phyloP scores from a whole-genome alignment of 1,140 invertebrate species.

The Drosophila ogumai region DNA sequence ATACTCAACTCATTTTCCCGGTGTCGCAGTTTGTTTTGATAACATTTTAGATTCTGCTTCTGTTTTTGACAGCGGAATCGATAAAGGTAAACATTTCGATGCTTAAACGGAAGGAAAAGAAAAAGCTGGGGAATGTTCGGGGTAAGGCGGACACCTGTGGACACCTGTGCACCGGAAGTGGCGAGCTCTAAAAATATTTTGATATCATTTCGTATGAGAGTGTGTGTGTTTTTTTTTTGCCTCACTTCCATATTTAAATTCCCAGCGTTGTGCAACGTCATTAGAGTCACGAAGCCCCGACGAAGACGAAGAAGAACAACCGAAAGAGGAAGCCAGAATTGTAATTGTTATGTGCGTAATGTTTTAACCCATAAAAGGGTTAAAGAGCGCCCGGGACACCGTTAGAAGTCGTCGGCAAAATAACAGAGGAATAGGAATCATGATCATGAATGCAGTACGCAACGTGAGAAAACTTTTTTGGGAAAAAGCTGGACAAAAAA shows the following conservation, averaged over 20 bases:
- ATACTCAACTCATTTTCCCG: neutral
- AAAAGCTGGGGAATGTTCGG: neutral
- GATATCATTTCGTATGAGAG: slow-evolving; percentile 25
- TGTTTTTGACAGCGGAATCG: slow-evolving; percentile 23
- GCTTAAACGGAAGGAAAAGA: slow-evolving; percentile 9
- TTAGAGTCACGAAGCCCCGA: slow-evolving; percentile 34
- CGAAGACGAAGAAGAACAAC: neutral
- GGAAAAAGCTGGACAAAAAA: slow-evolving; percentile 7
- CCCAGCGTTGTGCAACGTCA: slow-evolving; percentile 37
- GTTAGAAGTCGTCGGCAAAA: slow-evolving; percentile 45
- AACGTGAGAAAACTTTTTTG: slow-evolving; percentile 22
- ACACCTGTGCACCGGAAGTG: slow-evolving; percentile 42
- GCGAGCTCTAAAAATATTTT: slow-evolving; percentile 36
- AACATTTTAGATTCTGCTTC: slow-evolving; percentile 12
- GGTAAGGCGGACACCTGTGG: slow-evolving; percentile 26
- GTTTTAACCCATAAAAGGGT: slow-evolving; percentile 43
- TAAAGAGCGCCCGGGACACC: slow-evolving; percentile 43
- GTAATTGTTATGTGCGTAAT: slow-evolving; percentile 52
- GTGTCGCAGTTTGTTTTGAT: slow-evolving; percentile 24
- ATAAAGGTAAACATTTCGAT: slow-evolving; percentile 16
- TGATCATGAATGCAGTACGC: slow-evolving; percentile 27
- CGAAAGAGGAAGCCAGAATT: slow-evolving; percentile 20
- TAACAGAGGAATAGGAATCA: slow-evolving; percentile 10
- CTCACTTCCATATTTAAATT: slow-evolving; percentile 31
- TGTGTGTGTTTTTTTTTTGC: too few relatives aligned